Evolutionary conservation across 2,888 invertebrate genomes (phyloP).

Genomic region (Chrysopilus asiliformis): DNA sequence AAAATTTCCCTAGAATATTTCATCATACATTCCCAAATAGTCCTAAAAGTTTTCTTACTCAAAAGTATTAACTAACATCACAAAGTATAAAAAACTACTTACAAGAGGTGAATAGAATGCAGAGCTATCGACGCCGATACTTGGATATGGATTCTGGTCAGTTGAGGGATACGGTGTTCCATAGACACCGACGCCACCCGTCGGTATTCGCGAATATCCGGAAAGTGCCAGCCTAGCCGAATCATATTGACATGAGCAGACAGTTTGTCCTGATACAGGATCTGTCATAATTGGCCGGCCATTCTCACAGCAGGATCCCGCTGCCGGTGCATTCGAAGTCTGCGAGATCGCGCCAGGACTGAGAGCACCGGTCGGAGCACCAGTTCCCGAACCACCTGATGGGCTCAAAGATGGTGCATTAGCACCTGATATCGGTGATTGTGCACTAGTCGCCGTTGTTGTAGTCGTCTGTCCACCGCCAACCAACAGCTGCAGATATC

Average conservation of each 20-base stretch:
- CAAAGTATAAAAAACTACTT: conserved; percentile 39
- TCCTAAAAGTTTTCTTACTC: too few species aligned
- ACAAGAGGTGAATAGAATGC: conserved; percentile 93
- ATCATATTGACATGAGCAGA: conserved; percentile 91
- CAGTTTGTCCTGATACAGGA: conserved; percentile 83
- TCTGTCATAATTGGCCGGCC: conserved; percentile 86
- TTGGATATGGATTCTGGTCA: conserved; percentile 85
- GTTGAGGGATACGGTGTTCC: conserved; percentile 79
- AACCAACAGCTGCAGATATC: conserved; percentile 16
- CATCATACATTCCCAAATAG: too few species aligned
- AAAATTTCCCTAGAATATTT: too few species aligned
- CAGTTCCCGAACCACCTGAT: conserved; percentile 41
- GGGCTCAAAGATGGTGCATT: conserved; percentile 59
- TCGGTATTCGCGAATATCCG: conserved; percentile 64
- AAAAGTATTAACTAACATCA: conserved; percentile 16
- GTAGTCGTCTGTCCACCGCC: conserved; percentile 45
- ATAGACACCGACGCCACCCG: conserved; percentile 68
- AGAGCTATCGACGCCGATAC: conserved; percentile 85
- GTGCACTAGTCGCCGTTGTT: conserved; percentile 57
- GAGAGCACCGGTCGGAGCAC: conserved; percentile 25
- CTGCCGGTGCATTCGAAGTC: conserved; percentile 30
- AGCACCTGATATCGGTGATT: conserved; percentile 64
- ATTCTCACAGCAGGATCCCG: conserved; percentile 69
- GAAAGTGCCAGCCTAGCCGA: conserved; percentile 72
- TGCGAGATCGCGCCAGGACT: conserved; percentile 36